Base-by-base conservation (phyloP, 2,888 invertebrate genomes). In the Hetaerina titia region DNA sequence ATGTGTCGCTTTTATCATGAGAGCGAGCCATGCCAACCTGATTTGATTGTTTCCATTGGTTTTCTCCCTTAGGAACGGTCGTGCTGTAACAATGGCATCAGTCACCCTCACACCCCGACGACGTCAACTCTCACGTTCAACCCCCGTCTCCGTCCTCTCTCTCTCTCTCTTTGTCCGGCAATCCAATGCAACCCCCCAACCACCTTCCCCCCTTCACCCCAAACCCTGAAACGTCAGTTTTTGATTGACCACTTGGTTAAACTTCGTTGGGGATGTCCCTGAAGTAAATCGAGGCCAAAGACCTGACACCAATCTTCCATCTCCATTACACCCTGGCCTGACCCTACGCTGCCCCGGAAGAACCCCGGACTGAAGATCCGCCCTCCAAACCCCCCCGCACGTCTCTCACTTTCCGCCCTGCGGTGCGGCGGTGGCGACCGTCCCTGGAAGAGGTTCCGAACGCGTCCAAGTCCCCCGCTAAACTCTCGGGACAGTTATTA, bases 221-320 rank as follows among this genome's bases (percentile, higher is more conserved):
- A 17, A 69, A 69, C 69, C 69, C 69, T 19, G 22, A 64, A 64
- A 15, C 17, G 90, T 90, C 90, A 90, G 63, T 90, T 90, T 90
- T 90, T 90, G 90, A 90, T 90, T 90, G 90, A 90, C 90, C 69
- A 69, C 69, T 69, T 25, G 90, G 90, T 90, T 64, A 90, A 63
- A 64, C 90, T 19, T 64, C 90, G 64, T 0, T 9, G 64, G 19
- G 25, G 90, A 8, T 45, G 45, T 31, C 90, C 13, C 90, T 60
- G 90, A 8, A 58, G 88, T 88, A 17, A 25, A 58, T 60, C 90
- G 90, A 11, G 56, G 19, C 6, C 45, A 45, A 69, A 69, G 9
- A 1, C 22, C 69, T 69, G 69, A 8, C 69, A 7, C 2, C 69
- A 69, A 22, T 22, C 69, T 22, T 13, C 22, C 69, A 17, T 69